Conservation (phyloP, 2,797 vertebrate genomes). For the Gymnopithys bicolor region DNA sequence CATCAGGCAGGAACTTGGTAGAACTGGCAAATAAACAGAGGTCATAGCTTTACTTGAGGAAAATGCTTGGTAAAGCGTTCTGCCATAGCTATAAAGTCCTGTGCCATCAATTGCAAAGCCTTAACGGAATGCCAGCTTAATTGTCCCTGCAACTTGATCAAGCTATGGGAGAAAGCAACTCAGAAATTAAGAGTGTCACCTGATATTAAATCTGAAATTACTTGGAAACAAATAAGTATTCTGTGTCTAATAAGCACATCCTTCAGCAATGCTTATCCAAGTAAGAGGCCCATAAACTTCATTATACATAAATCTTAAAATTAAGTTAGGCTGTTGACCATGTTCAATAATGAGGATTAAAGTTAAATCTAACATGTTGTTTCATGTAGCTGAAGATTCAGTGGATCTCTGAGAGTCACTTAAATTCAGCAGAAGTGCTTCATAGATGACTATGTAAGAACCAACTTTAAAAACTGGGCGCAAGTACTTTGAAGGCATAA, state of each 20-base stretch:
- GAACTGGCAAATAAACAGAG: not conserved
- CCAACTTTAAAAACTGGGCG: not conserved
- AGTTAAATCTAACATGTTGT: not conserved
- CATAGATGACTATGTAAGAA: not conserved
- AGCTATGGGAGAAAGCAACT: not conserved
- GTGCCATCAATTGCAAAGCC: not conserved
- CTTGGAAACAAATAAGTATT: not conserved
- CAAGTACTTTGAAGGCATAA: not conserved
- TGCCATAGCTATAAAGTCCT: not conserved
- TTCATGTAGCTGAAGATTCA: not conserved
- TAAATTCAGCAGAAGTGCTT: not conserved
- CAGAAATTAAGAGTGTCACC: not conserved
- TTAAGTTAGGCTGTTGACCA: not conserved
- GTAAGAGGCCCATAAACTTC: not conserved
- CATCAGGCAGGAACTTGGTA: not conserved
- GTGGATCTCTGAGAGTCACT: not conserved
- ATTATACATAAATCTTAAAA: not conserved
- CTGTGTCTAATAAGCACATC: not conserved
- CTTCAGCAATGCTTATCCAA: not conserved
- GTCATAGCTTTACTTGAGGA: not conserved
- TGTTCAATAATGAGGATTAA: not conserved
- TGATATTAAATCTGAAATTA: not conserved
- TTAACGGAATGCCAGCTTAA: not conserved
- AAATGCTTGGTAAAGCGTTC: not conserved
- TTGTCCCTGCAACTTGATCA: not conserved